Evolutionary conservation across 2,888 invertebrate species (phyloP), one percentile per base, ranked within the genome.

Genomic region (Eupithecia subumbrata): DNA sequence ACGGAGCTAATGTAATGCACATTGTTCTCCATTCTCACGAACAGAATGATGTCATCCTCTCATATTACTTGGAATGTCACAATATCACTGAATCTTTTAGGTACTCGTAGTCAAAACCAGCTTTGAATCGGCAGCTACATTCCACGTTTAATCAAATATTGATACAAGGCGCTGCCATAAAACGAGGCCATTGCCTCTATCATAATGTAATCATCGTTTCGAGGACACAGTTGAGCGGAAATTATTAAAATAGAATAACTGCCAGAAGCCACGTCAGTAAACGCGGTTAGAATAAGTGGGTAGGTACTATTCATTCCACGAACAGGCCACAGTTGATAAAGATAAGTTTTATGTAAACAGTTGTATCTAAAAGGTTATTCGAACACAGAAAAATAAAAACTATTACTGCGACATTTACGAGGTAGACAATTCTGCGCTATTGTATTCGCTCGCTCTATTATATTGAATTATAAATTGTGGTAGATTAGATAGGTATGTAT

Each of bases 91-190:
- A 83, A 68, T 68, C 83, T 84, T 82, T 86, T 85, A 34, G 30
- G 30, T 2, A 30, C 63, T 66, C 12, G 60, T 25, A 60, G 60
- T 60, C 82, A 81, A 84, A 43, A 83, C 82, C 81, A 83, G 82
- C 80, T 86, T 75, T 79, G 76, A 85, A 84, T 85, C 84, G 73
- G 85, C 81, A 82, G 73, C 80, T 78, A 81, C 85, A 88, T 88
- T 85, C 84, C 84, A 85, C 81, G 82, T 82, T 84, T 85, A 85
- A 84, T 88, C 84, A 88, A 89, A 89, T 88, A 90, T 89, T 88
- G 88, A 87, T 84, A 85, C 84, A 82, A 82, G 78, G 79, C 77
- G 83, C 79, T 84, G 72, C 77, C 73, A 73, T 76, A 76, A 79
- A 89, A 85, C 85, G 86, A 85, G 89, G 88, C 85, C 88, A 86